Percentiles rank a stretch among this genome's conserved stretches.
These are phyloP conservation scores for Diplodus sargus DNA, from an alignment of 2,797 vertebrate genomes.

Conservation along the genomic window DNA sequence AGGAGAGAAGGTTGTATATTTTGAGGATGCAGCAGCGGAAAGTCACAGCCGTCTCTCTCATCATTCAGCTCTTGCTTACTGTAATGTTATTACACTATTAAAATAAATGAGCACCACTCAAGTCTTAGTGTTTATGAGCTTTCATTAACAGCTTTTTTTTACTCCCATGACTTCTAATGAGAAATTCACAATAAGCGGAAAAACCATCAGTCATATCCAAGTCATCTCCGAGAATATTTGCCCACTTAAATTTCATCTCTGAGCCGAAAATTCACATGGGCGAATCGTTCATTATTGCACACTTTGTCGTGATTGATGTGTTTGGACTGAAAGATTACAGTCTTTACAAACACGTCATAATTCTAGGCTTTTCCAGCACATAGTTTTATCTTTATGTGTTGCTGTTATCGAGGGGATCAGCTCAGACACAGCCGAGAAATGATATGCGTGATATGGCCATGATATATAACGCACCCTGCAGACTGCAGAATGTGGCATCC, in stretches of 20 bases:
- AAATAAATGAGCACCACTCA: slow-evolving; percentile 54
- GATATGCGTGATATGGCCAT: slow-evolving; percentile 18
- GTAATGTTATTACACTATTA: slow-evolving; percentile 37
- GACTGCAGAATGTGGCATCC: slow-evolving; percentile 50
- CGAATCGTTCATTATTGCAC: slow-evolving; percentile 47
- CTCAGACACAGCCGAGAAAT: slow-evolving; percentile 20
- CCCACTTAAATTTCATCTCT: too few species aligned
- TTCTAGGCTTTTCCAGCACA: background rate
- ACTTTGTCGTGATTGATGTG: slow-evolving; percentile 38
- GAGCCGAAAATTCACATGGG: background rate
- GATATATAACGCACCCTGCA: slow-evolving; percentile 40
- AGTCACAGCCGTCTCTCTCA: slow-evolving; percentile 7
- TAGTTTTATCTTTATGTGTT: background rate
- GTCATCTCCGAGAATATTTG: slow-evolving; percentile 9
- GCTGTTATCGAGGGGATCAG: slow-evolving; percentile 2
- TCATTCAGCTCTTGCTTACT: slow-evolving; percentile 35
- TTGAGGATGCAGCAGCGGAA: slow-evolving; percentile 2
- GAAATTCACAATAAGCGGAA: slow-evolving; percentile 15
- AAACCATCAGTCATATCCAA: slow-evolving; percentile 21
- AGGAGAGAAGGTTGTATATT: slow-evolving; percentile 2
- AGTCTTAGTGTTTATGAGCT: slow-evolving; percentile 38
- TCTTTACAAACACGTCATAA: slow-evolving; percentile 11
- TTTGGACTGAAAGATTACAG: slow-evolving; percentile 19
- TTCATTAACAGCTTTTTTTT: slow-evolving; percentile 45
- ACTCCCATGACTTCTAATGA: slow-evolving; percentile 38